phyloP scores from a whole-genome alignment of 2,888 invertebrate species.

The Pemphredon lugubris region DNA sequence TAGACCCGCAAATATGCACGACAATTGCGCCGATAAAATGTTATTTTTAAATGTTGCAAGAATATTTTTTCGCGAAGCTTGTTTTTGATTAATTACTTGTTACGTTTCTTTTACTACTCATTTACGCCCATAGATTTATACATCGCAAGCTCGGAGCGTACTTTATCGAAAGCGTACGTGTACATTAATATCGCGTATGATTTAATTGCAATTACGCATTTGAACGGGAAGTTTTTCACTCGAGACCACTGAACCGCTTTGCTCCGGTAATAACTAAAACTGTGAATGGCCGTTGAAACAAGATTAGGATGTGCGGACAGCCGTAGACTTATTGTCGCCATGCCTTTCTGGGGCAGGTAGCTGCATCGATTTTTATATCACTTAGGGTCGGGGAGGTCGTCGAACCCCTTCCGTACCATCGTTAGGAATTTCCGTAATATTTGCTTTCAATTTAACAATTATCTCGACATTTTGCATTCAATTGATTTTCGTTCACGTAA shows the following conservation, averaged over 20 bases:
- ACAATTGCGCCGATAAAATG: too few relatives aligned
- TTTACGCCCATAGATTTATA: too few relatives aligned
- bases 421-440: neutral
- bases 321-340: constrained; percentile 38
- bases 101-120: too few relatives aligned
- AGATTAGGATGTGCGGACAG: constrained; percentile 26
- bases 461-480: too few relatives aligned
- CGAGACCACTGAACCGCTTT: neutral
- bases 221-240: neutral
- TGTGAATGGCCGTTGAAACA: constrained; percentile 24
- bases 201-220: neutral
- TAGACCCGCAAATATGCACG: neutral
- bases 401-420: constrained; percentile 43
- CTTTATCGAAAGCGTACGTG: too few relatives aligned
- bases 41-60: too few relatives aligned
- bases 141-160: too few relatives aligned
- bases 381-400: constrained; percentile 47
- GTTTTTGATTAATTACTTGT: too few relatives aligned
- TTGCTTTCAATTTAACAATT: too few relatives aligned
- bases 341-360: constrained; percentile 63
- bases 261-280: neutral
- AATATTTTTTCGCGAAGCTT: too few relatives aligned
- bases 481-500: too few relatives aligned
- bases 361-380: constrained; percentile 69
- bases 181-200: too few relatives aligned